A percentile compares a stretch with the other conserved stretches of the same genome.
Conservation (phyloP, 2,113 vertebrate species). For the Myotis lucifugus region DNA sequence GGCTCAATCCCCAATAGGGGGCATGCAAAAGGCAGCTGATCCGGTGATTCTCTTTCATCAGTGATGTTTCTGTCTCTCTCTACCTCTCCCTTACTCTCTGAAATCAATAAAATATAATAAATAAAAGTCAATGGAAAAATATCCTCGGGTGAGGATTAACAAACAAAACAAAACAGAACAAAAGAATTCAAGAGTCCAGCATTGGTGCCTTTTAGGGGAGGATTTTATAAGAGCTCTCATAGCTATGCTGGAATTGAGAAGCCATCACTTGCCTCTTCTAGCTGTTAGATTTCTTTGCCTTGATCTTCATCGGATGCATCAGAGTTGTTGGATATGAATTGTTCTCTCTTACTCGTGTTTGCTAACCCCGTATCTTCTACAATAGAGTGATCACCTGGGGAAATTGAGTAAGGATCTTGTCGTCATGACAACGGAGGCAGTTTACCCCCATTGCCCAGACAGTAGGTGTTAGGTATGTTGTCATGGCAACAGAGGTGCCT, state of each 20-base stretch:
- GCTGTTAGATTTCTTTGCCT: slow-evolving; percentile 31
- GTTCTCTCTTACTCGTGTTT: slow-evolving; percentile 32
- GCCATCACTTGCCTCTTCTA: slow-evolving; percentile 55
- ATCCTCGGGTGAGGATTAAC: too few species aligned
- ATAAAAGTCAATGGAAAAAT: too few species aligned
- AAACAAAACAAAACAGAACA: too few species aligned
- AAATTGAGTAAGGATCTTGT: slow-evolving; percentile 48
- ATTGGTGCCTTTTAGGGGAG: slow-evolving; percentile 35
- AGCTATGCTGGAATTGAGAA: slow-evolving; percentile 47
- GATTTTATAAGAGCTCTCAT: not conserved
- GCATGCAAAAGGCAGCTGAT: too few species aligned
- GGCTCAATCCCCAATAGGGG: too few species aligned
- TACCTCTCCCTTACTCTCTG: too few species aligned
- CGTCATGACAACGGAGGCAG: slow-evolving; percentile 60
- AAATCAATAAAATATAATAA: too few species aligned
- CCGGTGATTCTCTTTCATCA: too few species aligned
- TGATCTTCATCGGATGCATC: not conserved
- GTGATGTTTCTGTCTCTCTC: too few species aligned
- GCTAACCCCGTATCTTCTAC: slow-evolving; percentile 62
- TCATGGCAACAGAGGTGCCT: not conserved
- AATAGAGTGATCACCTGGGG: slow-evolving; percentile 45
- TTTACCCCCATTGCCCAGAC: slow-evolving; percentile 49
- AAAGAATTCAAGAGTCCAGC: slow-evolving; percentile 51
- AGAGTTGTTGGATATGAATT: slow-evolving; percentile 37
- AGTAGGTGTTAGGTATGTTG: not conserved